These are phyloP conservation scores for Mythimna albipuncta DNA, from an alignment of 2,888 invertebrate species.

Conservation along the genomic window DNA sequence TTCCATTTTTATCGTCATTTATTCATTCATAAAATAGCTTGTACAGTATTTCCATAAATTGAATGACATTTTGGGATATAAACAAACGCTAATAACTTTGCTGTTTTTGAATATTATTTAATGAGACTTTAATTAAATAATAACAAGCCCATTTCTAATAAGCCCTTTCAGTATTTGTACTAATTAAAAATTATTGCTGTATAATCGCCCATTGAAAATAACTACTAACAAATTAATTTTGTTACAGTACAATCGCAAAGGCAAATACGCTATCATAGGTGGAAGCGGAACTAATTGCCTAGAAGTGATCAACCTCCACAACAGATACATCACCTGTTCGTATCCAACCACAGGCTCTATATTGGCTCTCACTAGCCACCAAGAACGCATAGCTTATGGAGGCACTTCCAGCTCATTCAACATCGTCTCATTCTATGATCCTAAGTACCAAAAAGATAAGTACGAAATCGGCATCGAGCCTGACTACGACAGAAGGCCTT, in stretches of 20 bases:
- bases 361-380: constrained; percentile 79
- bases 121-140: too few relatives aligned
- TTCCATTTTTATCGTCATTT: too few relatives aligned
- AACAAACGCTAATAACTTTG: too few relatives aligned
- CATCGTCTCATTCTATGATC: constrained; percentile 84
- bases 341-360: constrained; percentile 81
- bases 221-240: constrained; percentile 19
- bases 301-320: constrained; percentile 86
- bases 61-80: too few relatives aligned
- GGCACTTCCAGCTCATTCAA: constrained; percentile 82
- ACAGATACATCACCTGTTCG: constrained; percentile 84
- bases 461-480: constrained; percentile 55
- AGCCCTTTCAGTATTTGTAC: too few relatives aligned
- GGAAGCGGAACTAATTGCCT: constrained; percentile 87
- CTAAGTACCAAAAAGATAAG: constrained; percentile 82
- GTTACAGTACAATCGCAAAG: constrained; percentile 86
- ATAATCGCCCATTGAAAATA: too few relatives aligned
- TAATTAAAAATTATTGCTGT: too few relatives aligned
- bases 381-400: constrained; percentile 84
- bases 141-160: too few relatives aligned
- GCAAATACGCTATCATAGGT: constrained; percentile 86
- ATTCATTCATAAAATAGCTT: too few relatives aligned
- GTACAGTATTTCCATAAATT: too few relatives aligned
- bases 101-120: too few relatives aligned
- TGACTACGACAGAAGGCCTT: constrained; percentile 61